Conservation (phyloP, 1,140 invertebrate species). For the Pygmarrhopalites habei region DNA sequence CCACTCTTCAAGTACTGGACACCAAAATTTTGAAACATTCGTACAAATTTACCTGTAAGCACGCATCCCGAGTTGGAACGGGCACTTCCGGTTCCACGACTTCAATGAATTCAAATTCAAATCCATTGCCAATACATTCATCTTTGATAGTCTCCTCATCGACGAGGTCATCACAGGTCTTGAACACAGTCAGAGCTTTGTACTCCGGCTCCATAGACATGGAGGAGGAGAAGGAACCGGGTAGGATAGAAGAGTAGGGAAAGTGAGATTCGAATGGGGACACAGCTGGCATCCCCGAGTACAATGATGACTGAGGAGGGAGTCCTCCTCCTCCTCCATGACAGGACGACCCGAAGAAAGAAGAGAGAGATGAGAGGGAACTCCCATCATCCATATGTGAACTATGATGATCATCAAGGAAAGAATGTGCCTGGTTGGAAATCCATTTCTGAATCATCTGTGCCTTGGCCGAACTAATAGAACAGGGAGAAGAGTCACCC, state of each 20-base stretch:
- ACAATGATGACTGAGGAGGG: no score
- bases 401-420: slow-evolving; percentile 14
- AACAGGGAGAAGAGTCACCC: slow-evolving; percentile 4
- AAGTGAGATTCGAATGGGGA: no score
- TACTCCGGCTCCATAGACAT: slow-evolving; percentile 40
- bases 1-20: no score
- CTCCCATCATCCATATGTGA: neutral
- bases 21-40: no score
- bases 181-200: slow-evolving; percentile 58
- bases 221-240: no score
- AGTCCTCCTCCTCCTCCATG: no score
- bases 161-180: slow-evolving; percentile 53
- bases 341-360: no score
- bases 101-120: slow-evolving; percentile 73
- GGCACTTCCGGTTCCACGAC: slow-evolving; percentile 69
- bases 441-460: slow-evolving; percentile 87
- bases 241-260: no score
- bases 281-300: no score
- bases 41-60: slow-evolving; percentile 61
- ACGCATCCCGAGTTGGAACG: slow-evolving; percentile 72
- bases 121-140: slow-evolving; percentile 24
- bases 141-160: slow-evolving; percentile 9
- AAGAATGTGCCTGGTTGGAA: slow-evolving; percentile 62
- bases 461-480: slow-evolving; percentile 31
- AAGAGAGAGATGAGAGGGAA: no score